Percentiles rank a stretch among this genome's conserved stretches.
Conservation (phyloP, 2,113 vertebrate genomes). For the Gadus macrocephalus region DNA sequence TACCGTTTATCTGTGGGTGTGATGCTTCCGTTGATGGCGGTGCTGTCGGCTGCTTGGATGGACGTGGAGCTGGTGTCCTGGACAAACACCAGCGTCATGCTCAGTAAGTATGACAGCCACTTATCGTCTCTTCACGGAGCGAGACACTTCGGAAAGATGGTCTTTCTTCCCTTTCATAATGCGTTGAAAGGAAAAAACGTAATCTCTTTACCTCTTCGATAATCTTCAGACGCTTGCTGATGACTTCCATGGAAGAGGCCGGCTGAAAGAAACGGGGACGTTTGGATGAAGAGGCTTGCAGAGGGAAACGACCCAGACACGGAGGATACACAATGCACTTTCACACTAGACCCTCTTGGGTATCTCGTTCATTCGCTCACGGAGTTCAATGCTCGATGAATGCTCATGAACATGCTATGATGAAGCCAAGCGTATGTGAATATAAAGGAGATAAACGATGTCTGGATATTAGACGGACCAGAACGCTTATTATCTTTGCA, state of each 20-base stretch:
- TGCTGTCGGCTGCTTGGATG: constrained; percentile 98
- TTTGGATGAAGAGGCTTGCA: not conserved
- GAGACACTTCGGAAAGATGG: no score
- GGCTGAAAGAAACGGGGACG: constrained; percentile 55
- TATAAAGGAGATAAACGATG: no score
- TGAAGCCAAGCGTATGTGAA: no score
- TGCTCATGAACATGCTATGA: no score
- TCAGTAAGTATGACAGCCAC: not conserved
- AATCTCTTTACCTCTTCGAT: constrained; percentile 84
- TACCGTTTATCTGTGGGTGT: constrained; percentile 98
- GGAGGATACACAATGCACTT: no score
- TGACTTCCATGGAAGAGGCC: constrained; percentile 78
- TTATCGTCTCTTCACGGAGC: no score
- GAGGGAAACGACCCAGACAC: not conserved
- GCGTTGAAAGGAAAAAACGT: not conserved
- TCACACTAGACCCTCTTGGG: no score
- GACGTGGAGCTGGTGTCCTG: constrained; percentile 94
- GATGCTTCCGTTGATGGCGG: constrained; percentile 94
- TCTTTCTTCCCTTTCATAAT: not conserved
- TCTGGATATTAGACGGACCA: no score
- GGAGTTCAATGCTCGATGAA: no score
- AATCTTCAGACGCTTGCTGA: constrained; percentile 95
- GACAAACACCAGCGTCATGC: constrained; percentile 3
- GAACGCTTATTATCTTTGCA: no score
- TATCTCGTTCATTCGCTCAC: no score